Conservation (phyloP, 2,888 invertebrate genomes). For the Apamea anceps region DNA sequence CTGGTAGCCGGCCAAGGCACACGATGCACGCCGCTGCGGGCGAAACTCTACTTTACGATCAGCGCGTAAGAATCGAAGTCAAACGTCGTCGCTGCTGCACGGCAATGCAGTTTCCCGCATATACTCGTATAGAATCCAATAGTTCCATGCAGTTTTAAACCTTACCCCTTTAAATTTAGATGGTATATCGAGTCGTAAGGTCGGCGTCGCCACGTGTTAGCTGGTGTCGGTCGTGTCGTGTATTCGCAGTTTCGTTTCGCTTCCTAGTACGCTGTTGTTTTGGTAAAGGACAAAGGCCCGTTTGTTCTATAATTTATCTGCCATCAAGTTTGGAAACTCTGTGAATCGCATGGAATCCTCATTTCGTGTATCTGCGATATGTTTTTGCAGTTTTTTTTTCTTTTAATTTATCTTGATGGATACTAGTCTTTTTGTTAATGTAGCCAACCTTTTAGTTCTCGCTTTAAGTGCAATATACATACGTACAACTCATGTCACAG, state of each 20-base stretch:
- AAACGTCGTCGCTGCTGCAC: neutral
- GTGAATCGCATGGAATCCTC: neutral
- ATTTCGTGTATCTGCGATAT: neutral
- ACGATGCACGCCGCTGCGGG: neutral
- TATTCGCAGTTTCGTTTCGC: conserved; percentile 62
- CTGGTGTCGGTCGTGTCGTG: conserved; percentile 48
- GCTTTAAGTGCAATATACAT: neutral
- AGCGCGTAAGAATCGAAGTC: conserved; percentile 7
- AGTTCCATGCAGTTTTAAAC: conserved; percentile 12
- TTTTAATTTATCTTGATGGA: neutral
- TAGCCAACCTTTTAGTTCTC: neutral
- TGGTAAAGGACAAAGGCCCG: conserved; percentile 48
- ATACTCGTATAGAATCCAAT: neutral
- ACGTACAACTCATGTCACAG: neutral
- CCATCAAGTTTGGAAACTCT: conserved; percentile 6
- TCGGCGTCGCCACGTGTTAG: conserved; percentile 11
- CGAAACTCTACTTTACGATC: conserved; percentile 5
- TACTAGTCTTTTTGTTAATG: neutral
- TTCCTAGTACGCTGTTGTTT: conserved; percentile 57
- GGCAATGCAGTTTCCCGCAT: conserved; percentile 51
- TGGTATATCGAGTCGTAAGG: neutral
- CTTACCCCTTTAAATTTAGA: neutral
- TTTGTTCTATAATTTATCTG: conserved; percentile 43
- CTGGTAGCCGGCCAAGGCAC: conserved; percentile 52
- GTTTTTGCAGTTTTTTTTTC: neutral